Percentiles rank a stretch among this genome's conserved stretches.
phyloP scores from a whole-genome alignment of 2,888 invertebrate genomes.

The Tipula confusa region DNA sequence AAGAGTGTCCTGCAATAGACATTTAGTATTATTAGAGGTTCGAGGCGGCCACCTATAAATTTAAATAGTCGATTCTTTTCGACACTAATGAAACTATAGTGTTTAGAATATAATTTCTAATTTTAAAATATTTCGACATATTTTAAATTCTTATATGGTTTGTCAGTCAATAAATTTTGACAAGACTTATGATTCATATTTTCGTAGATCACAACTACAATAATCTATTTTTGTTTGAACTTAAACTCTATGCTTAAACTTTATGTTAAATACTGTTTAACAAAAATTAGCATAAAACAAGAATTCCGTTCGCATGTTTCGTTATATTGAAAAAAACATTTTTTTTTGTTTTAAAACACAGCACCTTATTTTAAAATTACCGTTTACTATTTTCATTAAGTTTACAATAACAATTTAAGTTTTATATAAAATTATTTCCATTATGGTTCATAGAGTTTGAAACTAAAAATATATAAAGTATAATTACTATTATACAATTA shows the following conservation, averaged over 20 bases:
- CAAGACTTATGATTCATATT: background rate
- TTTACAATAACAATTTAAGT: background rate
- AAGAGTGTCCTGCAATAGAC: too few relatives aligned
- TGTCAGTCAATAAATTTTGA: background rate
- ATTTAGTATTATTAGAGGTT: too few relatives aligned
- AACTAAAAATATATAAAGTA: background rate
- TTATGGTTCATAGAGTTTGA: background rate
- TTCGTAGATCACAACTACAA: background rate
- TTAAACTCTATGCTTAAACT: background rate
- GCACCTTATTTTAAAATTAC: background rate
- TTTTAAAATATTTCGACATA: background rate
- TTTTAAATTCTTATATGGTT: background rate
- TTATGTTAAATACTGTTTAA: background rate
- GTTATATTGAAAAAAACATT: background rate
- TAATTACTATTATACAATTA: background rate
- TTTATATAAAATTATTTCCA: background rate
- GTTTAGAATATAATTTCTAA: too few relatives aligned
- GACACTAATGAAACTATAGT: too few relatives aligned
- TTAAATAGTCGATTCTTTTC: too few relatives aligned
- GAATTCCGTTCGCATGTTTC: background rate
- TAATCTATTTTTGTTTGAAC: background rate
- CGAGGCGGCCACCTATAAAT: too few relatives aligned
- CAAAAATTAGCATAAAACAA: background rate
- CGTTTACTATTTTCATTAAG: background rate
- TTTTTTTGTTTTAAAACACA: background rate